Percentiles rank a stretch among this genome's conserved stretches.
Evolutionary conservation across 2,797 vertebrate genomes (phyloP).

Genomic region (Huso huso): DNA sequence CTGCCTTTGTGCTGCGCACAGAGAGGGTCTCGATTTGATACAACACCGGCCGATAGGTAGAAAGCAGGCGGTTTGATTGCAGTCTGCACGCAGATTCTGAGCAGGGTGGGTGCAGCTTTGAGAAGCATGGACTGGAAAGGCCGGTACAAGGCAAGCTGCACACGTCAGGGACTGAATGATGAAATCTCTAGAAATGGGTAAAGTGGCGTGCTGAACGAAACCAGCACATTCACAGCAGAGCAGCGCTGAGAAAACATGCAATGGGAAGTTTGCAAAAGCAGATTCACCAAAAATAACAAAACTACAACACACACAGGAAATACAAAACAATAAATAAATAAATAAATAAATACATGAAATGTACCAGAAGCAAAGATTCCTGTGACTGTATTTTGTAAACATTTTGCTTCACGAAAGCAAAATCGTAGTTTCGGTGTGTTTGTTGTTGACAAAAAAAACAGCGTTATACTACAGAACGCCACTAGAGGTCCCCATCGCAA

Average conservation of each 20-base stretch:
- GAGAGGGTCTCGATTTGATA: slow-evolving; percentile 25
- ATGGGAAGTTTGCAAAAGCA: background rate
- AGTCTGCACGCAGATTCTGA: slow-evolving; percentile 45
- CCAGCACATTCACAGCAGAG: slow-evolving; percentile 45
- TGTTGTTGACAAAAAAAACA: no score
- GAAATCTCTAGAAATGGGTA: slow-evolving; percentile 54
- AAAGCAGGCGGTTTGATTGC: slow-evolving; percentile 27
- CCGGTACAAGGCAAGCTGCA: slow-evolving; percentile 24
- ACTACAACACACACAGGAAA: no score
- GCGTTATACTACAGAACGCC: no score
- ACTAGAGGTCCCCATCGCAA: no score
- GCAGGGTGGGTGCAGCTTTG: slow-evolving; percentile 51
- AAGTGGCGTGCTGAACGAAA: slow-evolving; percentile 2
- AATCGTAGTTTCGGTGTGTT: no score
- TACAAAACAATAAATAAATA: no score
- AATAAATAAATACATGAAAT: no score
- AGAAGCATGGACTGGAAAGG: slow-evolving; percentile 51
- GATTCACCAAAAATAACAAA: background rate
- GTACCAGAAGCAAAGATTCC: no score
- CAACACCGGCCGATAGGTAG: slow-evolving; percentile 31
- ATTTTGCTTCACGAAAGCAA: no score
- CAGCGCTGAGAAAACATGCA: background rate
- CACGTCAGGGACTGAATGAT: slow-evolving; percentile 50
- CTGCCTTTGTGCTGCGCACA: slow-evolving; percentile 27
- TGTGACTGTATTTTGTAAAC: no score